phyloP scores from a whole-genome alignment of 2,888 invertebrate species.

The Lepidocyrtinus sp. region DNA sequence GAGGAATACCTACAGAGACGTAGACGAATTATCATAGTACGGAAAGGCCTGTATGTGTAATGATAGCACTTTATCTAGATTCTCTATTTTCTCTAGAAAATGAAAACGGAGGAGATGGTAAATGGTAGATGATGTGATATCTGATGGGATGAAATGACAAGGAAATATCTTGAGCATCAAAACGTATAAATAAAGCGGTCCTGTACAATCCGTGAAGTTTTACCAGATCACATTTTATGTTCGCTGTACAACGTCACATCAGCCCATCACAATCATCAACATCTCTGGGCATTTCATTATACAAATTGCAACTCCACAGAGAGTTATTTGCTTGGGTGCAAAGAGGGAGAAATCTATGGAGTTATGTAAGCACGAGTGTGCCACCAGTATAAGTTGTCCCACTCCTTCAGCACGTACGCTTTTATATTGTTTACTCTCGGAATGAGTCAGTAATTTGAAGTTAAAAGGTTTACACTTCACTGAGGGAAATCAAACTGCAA shows the following conservation, averaged over 20 bases:
- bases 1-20: too few relatives aligned
- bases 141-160: slow-evolving; percentile 55
- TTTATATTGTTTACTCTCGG: slow-evolving; percentile 45
- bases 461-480: slow-evolving; percentile 58
- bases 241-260: background rate
- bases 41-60: slow-evolving; percentile 26
- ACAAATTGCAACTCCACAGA: slow-evolving; percentile 39
- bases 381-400: slow-evolving; percentile 16
- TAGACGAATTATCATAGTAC: background rate
- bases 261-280: background rate
- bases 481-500: slow-evolving; percentile 40
- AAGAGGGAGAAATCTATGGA: background rate
- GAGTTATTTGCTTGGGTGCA: slow-evolving; percentile 12
- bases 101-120: slow-evolving; percentile 35
- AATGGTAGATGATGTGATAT: slow-evolving; percentile 35
- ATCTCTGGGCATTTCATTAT: slow-evolving; percentile 38
- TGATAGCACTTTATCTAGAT: slow-evolving; percentile 21
- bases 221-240: slow-evolving; percentile 23
- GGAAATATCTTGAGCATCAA: slow-evolving; percentile 49
- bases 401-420: slow-evolving; percentile 28
- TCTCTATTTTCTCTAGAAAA: background rate
- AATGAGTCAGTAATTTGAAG: slow-evolving; percentile 60
- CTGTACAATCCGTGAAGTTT: background rate
- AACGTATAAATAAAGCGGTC: slow-evolving; percentile 26
- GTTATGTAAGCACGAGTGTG: slow-evolving; percentile 15